Percentiles rank a stretch among this genome's conserved stretches.
Evolutionary conservation across 2,888 invertebrate species (phyloP).

Genomic region (Eupsilia transversa): DNA sequence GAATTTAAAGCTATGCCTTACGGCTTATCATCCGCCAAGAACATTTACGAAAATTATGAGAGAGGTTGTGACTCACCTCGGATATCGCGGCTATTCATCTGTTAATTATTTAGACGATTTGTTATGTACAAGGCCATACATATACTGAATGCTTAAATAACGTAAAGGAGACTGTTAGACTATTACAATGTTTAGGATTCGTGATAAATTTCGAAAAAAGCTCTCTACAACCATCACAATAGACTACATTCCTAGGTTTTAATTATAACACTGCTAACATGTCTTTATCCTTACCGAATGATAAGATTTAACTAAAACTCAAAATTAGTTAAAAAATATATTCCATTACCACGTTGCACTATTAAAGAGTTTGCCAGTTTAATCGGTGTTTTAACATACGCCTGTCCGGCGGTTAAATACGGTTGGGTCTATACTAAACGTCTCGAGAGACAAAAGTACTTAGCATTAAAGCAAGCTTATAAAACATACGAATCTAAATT

Average conservation of each 20-base stretch:
- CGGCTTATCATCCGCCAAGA: not conserved
- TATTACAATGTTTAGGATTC: not conserved
- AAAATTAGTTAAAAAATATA: not conserved
- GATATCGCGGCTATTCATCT: not conserved
- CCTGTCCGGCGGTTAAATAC: not conserved
- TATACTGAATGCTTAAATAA: not conserved
- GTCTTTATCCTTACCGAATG: not conserved
- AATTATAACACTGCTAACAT: not conserved
- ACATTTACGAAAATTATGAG: not conserved
- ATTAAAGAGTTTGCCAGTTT: not conserved
- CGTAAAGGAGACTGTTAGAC: too few relatives aligned
- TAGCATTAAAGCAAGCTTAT: not conserved
- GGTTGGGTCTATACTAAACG: slow-evolving; percentile 1
- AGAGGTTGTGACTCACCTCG: not conserved
- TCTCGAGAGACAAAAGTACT: not conserved
- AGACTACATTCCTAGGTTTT: too few relatives aligned
- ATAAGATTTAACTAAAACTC: not conserved
- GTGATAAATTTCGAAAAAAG: not conserved
- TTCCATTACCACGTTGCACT: not conserved
- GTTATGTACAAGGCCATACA: not conserved
- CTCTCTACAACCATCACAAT: not conserved
- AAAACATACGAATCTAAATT: not conserved
- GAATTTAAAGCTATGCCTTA: slow-evolving; percentile 1
- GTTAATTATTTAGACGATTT: not conserved
- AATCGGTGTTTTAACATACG: not conserved